A percentile compares a stretch with the other conserved stretches of the same genome.
These are phyloP conservation scores for Enteromius paludinosus DNA, from an alignment of 2,797 vertebrate genomes.

Conservation along the genomic window DNA sequence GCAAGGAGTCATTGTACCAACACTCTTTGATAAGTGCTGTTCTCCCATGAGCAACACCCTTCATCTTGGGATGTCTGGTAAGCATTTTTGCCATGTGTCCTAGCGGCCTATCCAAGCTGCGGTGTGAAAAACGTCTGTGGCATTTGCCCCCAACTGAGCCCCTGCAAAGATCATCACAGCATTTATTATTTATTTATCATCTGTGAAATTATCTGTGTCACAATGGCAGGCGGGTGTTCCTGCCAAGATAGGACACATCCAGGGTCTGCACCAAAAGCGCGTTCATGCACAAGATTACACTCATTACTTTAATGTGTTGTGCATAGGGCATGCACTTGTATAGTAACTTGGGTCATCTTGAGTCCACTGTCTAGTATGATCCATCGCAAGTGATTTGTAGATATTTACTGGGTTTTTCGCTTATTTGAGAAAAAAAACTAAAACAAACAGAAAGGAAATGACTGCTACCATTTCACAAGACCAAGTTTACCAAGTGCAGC, in stretches of 20 bases:
- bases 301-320: slow-evolving; percentile 17
- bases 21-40: slow-evolving; percentile 69
- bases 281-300: slow-evolving; percentile 13
- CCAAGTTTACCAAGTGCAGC: neutral
- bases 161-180: slow-evolving; percentile 25
- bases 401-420: neutral
- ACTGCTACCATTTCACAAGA: neutral
- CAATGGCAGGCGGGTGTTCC: neutral
- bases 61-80: slow-evolving; percentile 64
- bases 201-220: slow-evolving; percentile 40
- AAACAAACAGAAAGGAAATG: neutral
- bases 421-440: neutral
- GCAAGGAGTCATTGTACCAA: neutral
- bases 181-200: slow-evolving; percentile 41
- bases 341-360: neutral
- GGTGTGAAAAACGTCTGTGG: slow-evolving; percentile 68
- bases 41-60: slow-evolving; percentile 71
- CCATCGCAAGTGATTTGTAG: neutral
- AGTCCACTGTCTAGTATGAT: neutral
- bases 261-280: slow-evolving; percentile 8
- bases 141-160: slow-evolving; percentile 22
- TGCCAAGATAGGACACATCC: slow-evolving; percentile 24
- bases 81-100: slow-evolving; percentile 71
- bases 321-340: neutral
- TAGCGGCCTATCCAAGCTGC: slow-evolving; percentile 68